Evolutionary conservation across 2,888 invertebrate species (phyloP), one percentile per base, ranked within the genome.

Genomic region (Latrodectus hesperus): DNA sequence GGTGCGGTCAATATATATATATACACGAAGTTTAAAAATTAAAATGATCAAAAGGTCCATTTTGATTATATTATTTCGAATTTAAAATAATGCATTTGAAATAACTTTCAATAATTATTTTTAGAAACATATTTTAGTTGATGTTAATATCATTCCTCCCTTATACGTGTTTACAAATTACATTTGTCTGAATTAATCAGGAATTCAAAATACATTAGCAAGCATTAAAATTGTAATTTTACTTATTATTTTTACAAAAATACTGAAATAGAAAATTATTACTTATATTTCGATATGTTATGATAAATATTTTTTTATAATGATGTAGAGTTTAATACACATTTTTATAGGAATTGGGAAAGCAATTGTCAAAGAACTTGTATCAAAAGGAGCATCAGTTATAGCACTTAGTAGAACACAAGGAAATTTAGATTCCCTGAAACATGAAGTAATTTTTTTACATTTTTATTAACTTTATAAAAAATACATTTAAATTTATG

Each of bases 351-450:
- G 94, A 52, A 94, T 96, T 90, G 96, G 96, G 0, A 93, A 95
- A 91, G 95, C 94, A 11, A 93, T 97, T 78, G 96, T 95, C 8
- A 93, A 95, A 89, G 94, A 95, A 90, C 92, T 97, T 89, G 94
- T 94, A 89, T 93, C 94, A 91, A 94, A 94, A 90, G 96, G 95
- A 22, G 96, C 95, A 4, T 94, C 95, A 90, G 96, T 97, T 51
- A 94, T 96, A 74, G 97, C 97, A 0, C 91, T 97, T 22, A 96
- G 96, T 0, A 94, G 95, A 91, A 95, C 95, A 6, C 92, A 94
- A 90, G 93, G 94, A 52, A 94, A 95, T 91, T 93, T 97, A 90
- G 94, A 95, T 82, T 93, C 93, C 10, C 92, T 97, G 74, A 94
- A 94, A 90, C 92, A 93, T 52, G 94, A 94, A 85, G 90, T 90